phyloP scores from a whole-genome alignment of 2,888 invertebrate species.

The Caenorhabditis sinica region DNA sequence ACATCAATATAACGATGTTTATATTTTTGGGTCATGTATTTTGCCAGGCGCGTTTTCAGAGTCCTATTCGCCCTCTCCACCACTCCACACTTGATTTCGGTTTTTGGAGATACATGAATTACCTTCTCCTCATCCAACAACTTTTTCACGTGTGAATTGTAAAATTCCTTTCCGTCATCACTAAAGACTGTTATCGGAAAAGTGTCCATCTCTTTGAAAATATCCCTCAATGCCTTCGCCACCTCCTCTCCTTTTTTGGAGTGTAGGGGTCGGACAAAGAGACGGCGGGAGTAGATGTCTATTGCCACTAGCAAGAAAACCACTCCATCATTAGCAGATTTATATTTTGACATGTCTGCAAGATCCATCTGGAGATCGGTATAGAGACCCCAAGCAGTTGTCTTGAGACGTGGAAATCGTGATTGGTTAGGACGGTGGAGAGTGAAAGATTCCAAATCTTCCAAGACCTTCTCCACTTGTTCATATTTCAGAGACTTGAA shows the following conservation, averaged over 20 bases:
- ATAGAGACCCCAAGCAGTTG: not conserved
- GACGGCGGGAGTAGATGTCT: slow-evolving; percentile 15
- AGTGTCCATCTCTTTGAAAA: not conserved
- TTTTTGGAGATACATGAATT: not conserved
- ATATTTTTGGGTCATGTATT: too few relatives aligned
- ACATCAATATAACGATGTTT: slow-evolving; percentile 12
- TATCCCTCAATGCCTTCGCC: not conserved
- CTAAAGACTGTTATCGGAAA: not conserved
- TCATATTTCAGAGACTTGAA: not conserved
- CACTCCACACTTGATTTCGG: slow-evolving; percentile 7
- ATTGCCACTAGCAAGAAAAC: not conserved
- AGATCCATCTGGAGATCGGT: too few relatives aligned
- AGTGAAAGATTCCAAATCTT: too few relatives aligned
- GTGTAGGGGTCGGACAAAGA: slow-evolving; percentile 1
- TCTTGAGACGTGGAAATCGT: slow-evolving; percentile 6
- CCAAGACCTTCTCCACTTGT: too few relatives aligned
- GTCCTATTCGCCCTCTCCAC: too few relatives aligned
- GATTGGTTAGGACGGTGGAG: not conserved
- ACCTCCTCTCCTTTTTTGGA: not conserved
- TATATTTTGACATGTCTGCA: too few relatives aligned
- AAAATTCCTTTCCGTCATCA: slow-evolving; percentile 25
- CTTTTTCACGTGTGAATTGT: slow-evolving; percentile 4
- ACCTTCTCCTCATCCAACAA: not conserved
- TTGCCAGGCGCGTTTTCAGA: too few relatives aligned
- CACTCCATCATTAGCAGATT: slow-evolving; percentile 7